Percentiles rank a stretch among this genome's conserved stretches.
Conservation (phyloP, 2,888 invertebrate genomes). For the Blastobasis lacticolella region DNA sequence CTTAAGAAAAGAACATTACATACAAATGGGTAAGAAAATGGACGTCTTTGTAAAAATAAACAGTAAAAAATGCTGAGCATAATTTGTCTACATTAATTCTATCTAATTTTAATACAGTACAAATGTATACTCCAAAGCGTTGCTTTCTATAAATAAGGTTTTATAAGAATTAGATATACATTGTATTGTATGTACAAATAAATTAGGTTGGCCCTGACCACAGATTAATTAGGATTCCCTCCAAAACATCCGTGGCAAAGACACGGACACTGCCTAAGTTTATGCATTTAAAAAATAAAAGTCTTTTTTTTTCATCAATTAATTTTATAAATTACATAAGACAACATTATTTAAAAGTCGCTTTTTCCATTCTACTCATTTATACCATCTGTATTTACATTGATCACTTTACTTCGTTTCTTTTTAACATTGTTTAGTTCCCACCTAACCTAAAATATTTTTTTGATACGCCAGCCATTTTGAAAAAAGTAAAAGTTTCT, state of each 20-base stretch:
- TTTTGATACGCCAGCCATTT: neutral
- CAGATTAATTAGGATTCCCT: no score
- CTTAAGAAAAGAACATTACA: neutral
- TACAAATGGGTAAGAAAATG: slow-evolving; percentile 9
- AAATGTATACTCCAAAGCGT: slow-evolving; percentile 62
- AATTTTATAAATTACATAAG: slow-evolving; percentile 26
- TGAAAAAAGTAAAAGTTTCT: neutral
- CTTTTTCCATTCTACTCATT: slow-evolving; percentile 21
- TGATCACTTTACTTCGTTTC: slow-evolving; percentile 62
- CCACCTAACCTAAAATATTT: slow-evolving; percentile 42
- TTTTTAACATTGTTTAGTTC: slow-evolving; percentile 61
- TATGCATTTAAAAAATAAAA: slow-evolving; percentile 16
- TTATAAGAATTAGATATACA: slow-evolving; percentile 25
- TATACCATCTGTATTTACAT: slow-evolving; percentile 43
- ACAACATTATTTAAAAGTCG: slow-evolving; percentile 30
- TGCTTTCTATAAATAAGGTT: slow-evolving; percentile 44
- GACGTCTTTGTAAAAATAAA: slow-evolving; percentile 28
- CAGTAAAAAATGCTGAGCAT: slow-evolving; percentile 48
- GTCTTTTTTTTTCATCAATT: slow-evolving; percentile 14
- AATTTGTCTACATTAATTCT: slow-evolving; percentile 58
- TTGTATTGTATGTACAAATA: neutral
- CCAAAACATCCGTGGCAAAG: slow-evolving; percentile 14
- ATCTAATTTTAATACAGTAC: slow-evolving; percentile 59
- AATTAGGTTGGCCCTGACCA: no score
- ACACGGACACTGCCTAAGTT: slow-evolving; percentile 15